A percentile compares a stretch with the other conserved stretches of the same genome.
These are phyloP conservation scores for Gopherus flavomarginatus DNA, from an alignment of 2,113 vertebrate species.

Conservation along the genomic window DNA sequence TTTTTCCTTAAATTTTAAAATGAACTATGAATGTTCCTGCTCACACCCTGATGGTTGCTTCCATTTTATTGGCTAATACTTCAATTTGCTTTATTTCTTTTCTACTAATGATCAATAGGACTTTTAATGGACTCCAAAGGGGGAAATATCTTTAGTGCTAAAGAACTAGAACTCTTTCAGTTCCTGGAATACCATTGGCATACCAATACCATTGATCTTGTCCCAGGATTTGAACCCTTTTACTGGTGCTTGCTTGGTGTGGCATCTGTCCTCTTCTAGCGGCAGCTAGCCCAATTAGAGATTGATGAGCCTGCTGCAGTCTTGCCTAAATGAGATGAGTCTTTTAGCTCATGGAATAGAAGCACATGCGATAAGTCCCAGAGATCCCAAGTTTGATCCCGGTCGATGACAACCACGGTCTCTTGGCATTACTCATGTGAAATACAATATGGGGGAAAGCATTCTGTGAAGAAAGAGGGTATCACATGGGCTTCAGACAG, in stretches of 20 bases:
- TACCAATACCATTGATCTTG: background rate
- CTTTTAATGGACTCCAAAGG: background rate
- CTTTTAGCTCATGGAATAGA: no score
- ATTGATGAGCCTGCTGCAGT: no score
- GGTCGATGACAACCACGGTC: no score
- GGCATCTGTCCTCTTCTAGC: no score
- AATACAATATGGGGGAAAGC: background rate
- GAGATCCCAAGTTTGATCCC: no score
- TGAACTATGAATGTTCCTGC: background rate
- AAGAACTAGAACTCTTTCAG: background rate
- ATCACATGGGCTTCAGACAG: background rate
- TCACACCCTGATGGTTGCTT: background rate
- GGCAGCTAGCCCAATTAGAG: no score
- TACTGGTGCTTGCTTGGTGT: no score
- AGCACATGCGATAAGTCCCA: no score
- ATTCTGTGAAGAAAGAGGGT: background rate
- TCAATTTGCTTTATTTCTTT: background rate
- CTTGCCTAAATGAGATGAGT: no score
- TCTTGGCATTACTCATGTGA: no score
- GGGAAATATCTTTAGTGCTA: background rate
- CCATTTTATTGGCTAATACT: background rate
- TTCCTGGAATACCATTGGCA: background rate
- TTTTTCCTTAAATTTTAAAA: background rate
- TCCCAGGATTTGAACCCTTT: no score
- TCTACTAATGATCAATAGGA: background rate